Evolutionary conservation across 1,140 invertebrate species (phyloP), one percentile per base, ranked within the genome.

Genomic region (Aphelinus certus): DNA sequence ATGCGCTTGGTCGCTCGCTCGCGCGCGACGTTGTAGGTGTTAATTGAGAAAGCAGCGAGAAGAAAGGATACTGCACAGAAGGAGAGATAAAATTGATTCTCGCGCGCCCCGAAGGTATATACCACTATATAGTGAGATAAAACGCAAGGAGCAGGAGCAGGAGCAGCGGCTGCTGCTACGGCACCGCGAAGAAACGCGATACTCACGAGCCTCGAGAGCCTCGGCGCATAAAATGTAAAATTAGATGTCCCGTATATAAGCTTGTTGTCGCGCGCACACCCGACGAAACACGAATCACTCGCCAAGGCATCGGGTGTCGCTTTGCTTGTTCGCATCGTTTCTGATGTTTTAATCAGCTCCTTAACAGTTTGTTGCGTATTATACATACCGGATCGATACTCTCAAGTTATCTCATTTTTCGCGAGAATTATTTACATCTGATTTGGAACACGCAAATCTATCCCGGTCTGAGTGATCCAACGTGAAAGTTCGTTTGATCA

Each of bases 61-160:
- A 63, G n/a, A 63, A 63, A 46, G 3, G 51, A 73, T 72, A 56
- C 46, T 64, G 74, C 67, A 71, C 47, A 62, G 77, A 57, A 60
- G 57, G 26, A 7, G 49, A 26, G 6, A 51, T 4, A 2, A 65
- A 43, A 42, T 51, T 51, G 49, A 2, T 6, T 43, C 63, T 7
- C 46, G 49, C 48, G 10, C 7, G 63, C 2, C 5, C 26, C 1
- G 2, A 42, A 9, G n/a, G 7, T 26, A 43, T 5, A 45, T 26
- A 26, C 26, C 26, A 7, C 3, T 61, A 43, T 1, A 61, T 42
- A 7, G 58, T 4, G 26, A 3, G 58, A 61, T 7, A 43, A 26
- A 7, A 26, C 26, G 58, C 42, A 51, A 4, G 26, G 9, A 48
- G 26, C 26, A n/a, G 43, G 46, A 65, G 2, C 26, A 2, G 48